Base-by-base conservation (phyloP, 2,888 invertebrate species). In the Baronia brevicornis region DNA sequence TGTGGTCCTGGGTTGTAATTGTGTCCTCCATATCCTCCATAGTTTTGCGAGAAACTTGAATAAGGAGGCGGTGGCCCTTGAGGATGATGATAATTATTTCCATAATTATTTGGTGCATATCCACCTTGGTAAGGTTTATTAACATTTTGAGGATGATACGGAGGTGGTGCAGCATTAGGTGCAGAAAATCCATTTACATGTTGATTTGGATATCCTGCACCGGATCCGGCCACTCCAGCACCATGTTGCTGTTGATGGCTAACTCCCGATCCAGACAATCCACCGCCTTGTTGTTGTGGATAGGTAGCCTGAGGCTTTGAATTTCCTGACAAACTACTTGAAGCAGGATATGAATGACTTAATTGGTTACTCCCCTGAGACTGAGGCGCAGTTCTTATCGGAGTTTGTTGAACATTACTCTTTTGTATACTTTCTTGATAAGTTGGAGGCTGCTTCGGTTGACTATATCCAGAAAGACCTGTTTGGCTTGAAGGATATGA, bases 401-500 rank as follows among this genome's bases (percentile, higher is more conserved):
- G 48, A 31, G 45, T 46, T 39, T 58, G 60, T 39, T 60, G 66
- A 28, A 52, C 49, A 23, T 60, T 65, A 36, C 59, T 77, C 46
- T 51, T 60, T 50, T 75, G 79, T 36, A 78, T 46, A 50, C 41
- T 71, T 48, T 77, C 75, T 55, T 74, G 73, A 43, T 74, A 48
- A 18, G 48, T 42, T 4, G 60, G 34, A 12, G 68, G 54, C 44
- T 63, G 60, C 44, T 69, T 72, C 5, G 64, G 54, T 41, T 58
- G 53, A 38, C 48, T 60, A 33, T 55, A 63, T 15, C 78, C 78
- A 29, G 75, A 75, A 11, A 72, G 49, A 2, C 77, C 75, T 24
- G 71, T 73, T 28, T 69, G 63, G 46, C 72, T 72, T 4, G 78
- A 67, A 20, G 78, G 79, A 52, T 80, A 79, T 4, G 73, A 72